Evolutionary conservation across 2,888 invertebrate genomes (phyloP).

Genomic region (Drosophila pegasa): DNA sequence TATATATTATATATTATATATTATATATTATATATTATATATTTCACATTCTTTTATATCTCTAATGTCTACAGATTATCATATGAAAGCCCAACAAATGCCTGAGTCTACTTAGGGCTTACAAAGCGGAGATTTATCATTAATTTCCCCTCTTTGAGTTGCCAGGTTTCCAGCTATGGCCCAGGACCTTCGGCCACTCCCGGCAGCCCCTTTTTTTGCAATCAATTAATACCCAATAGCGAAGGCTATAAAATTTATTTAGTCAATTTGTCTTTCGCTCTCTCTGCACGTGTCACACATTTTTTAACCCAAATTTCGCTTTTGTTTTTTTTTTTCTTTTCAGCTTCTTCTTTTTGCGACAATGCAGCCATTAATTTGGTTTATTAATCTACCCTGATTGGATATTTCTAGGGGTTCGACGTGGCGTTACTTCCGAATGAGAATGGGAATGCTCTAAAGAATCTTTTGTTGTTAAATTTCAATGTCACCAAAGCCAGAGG

Average conservation of each 20-base stretch:
- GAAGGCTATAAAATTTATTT: constrained; percentile 68
- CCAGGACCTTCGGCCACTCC: neutral
- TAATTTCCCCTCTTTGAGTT: no score
- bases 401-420: constrained; percentile 14
- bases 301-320: constrained; percentile 39
- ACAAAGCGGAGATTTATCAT: neutral
- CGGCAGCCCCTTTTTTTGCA: constrained; percentile 21
- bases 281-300: constrained; percentile 70
- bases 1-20: no score
- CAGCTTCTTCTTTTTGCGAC: constrained; percentile 45
- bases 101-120: neutral
- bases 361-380: constrained; percentile 73
- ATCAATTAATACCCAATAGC: constrained; percentile 71
- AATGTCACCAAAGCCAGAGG: constrained; percentile 73
- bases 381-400: constrained; percentile 66
- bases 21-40: no score
- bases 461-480: constrained; percentile 77
- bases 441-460: constrained; percentile 20
- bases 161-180: neutral
- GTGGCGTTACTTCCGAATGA: neutral
- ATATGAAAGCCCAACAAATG: no score
- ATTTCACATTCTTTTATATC: no score
- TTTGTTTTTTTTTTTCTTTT: constrained; percentile 37
- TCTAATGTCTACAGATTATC: no score
- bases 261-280: constrained; percentile 68